Evolutionary conservation across 2,888 invertebrate genomes (phyloP).

Genomic region (Amphipoea lucens): DNA sequence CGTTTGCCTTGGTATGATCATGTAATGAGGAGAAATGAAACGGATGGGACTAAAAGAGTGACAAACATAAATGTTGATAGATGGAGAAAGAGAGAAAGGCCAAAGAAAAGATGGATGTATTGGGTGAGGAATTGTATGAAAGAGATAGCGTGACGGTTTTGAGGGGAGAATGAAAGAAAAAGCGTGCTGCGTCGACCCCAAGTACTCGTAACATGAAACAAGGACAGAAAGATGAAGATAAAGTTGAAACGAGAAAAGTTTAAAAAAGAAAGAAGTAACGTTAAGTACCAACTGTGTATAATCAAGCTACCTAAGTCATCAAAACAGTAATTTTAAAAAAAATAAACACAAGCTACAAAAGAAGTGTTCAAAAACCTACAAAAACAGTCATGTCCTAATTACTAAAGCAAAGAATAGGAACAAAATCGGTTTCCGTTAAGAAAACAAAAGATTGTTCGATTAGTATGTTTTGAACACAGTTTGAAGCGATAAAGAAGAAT

Average conservation of each 20-base stretch:
- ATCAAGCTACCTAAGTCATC: background rate
- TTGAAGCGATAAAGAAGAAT: slow-evolving; percentile 37
- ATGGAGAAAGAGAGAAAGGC: background rate
- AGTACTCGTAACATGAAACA: background rate
- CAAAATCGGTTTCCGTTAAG: slow-evolving; percentile 20
- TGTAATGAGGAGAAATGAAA: background rate
- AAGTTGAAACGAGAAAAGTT: background rate
- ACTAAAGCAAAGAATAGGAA: slow-evolving; percentile 35
- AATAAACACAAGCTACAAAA: background rate
- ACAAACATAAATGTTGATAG: background rate
- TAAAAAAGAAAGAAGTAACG: background rate
- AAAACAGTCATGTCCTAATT: background rate
- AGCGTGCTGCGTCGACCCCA: background rate
- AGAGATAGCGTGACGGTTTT: background rate
- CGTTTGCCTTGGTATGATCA: background rate
- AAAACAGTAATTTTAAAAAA: background rate
- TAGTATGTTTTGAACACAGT: slow-evolving; percentile 40
- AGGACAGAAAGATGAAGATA: background rate
- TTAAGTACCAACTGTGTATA: too few relatives aligned
- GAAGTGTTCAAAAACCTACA: background rate
- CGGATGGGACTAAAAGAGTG: background rate
- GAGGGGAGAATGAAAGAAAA: background rate
- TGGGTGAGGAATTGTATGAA: background rate
- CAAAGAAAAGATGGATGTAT: background rate
- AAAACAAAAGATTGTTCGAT: slow-evolving; percentile 35